These are phyloP conservation scores for Xylophagus ater DNA, from an alignment of 2,888 invertebrate genomes.

Conservation along the genomic window DNA sequence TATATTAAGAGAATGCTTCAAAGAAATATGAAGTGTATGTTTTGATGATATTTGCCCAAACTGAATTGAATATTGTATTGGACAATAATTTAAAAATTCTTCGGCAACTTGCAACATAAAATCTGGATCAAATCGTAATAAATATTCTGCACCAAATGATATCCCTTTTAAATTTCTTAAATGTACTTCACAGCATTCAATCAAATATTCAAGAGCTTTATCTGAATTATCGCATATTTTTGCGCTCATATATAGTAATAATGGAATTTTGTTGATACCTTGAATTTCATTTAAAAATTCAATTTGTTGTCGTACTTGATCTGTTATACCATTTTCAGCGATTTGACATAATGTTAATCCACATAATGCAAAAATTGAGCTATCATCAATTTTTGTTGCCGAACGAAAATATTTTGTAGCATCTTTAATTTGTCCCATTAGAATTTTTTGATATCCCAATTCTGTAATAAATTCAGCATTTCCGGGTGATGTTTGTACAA, in stretches of 20 bases:
- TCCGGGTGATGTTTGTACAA: constrained; percentile 56
- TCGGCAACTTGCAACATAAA: constrained; percentile 68
- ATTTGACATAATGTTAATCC: constrained; percentile 78
- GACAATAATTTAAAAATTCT: constrained; percentile 64
- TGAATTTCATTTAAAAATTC: constrained; percentile 75
- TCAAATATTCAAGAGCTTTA: constrained; percentile 48
- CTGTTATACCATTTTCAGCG: constrained; percentile 53
- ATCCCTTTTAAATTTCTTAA: constrained; percentile 42
- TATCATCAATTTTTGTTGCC: constrained; percentile 74
- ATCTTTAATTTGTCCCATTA: constrained; percentile 64
- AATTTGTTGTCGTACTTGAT: constrained; percentile 73
- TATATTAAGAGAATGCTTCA: constrained; percentile 51
- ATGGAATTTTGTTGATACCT: constrained; percentile 54
- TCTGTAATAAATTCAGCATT: constrained; percentile 66
- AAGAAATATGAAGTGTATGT: constrained; percentile 40
- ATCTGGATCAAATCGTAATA: constrained; percentile 70
- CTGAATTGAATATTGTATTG: constrained; percentile 47
- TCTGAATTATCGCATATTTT: constrained; percentile 46
- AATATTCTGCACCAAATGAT: constrained; percentile 64
- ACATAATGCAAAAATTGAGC: constrained; percentile 65
- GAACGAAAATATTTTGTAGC: constrained; percentile 67
- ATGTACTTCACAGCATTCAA: constrained; percentile 50
- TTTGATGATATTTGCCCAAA: constrained; percentile 34
- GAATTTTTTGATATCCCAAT: constrained; percentile 66
- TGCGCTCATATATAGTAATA: constrained; percentile 57